phyloP scores from a whole-genome alignment of 2,113 vertebrate genomes.

The Dromaius novaehollandiae region DNA sequence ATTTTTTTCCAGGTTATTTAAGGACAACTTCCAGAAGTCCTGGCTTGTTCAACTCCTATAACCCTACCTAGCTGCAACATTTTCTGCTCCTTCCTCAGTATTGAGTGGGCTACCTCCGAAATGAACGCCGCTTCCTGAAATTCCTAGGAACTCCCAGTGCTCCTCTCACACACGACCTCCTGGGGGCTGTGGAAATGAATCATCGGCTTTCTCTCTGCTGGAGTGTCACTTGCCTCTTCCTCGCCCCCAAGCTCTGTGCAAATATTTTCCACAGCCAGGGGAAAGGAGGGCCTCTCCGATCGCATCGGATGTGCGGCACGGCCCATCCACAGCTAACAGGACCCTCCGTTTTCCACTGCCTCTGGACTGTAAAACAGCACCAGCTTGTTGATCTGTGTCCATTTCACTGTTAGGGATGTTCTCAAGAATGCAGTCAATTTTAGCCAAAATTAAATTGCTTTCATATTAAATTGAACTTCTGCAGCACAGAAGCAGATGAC shows the following conservation, averaged over 20 bases:
- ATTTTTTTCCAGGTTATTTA: background rate
- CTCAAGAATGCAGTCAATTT: background rate
- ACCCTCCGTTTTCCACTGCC: background rate
- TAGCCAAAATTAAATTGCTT: background rate
- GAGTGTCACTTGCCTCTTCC: background rate
- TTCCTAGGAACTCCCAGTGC: background rate
- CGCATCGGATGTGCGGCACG: background rate
- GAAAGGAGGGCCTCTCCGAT: background rate
- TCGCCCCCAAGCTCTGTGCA: background rate
- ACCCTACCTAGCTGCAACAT: background rate
- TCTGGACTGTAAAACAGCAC: background rate
- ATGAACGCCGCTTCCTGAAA: background rate
- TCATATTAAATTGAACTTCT: background rate
- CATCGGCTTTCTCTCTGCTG: background rate
- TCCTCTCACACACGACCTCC: background rate
- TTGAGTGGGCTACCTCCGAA: background rate
- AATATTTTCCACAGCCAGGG: background rate
- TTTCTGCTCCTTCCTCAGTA: background rate
- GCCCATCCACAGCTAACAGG: background rate
- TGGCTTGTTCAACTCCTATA: background rate
- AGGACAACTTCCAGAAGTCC: background rate
- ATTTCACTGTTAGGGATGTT: background rate
- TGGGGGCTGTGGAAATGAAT: background rate
- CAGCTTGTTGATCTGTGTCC: background rate
- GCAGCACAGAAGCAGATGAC: background rate